phyloP scores from a whole-genome alignment of 2,113 vertebrate species.

The Vulpes lagopus region DNA sequence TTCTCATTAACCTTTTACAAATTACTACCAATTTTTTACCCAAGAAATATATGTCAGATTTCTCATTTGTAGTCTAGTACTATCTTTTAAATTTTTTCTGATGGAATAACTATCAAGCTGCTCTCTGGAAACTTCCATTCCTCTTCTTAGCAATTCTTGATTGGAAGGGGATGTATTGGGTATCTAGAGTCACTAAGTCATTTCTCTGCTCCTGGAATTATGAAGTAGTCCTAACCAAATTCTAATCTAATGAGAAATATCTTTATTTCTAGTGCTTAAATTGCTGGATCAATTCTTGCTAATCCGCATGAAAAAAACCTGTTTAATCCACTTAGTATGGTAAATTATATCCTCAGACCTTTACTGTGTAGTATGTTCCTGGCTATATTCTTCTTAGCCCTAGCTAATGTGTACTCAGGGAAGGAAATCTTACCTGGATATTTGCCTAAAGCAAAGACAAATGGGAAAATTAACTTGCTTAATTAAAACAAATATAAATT shows the following conservation, averaged over 20 bases:
- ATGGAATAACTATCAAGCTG: not conserved
- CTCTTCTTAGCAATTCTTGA: not conserved
- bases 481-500: slow-evolving; percentile 60
- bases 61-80: not conserved
- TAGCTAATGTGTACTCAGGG: not conserved
- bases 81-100: not conserved
- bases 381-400: not conserved
- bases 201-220: not conserved
- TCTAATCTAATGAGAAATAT: not conserved
- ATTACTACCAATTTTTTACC: not conserved
- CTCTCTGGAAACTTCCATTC: not conserved
- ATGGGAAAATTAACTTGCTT: slow-evolving; percentile 46
- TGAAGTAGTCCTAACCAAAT: not conserved
- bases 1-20: slow-evolving; percentile 72
- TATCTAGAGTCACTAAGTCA: not conserved
- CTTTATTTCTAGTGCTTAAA: not conserved
- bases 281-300: not conserved
- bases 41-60: not conserved
- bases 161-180: not conserved
- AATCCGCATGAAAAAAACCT: not conserved
- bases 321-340: not conserved
- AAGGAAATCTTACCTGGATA: slow-evolving; percentile 18
- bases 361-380: not conserved
- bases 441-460: slow-evolving; percentile 62
- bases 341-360: not conserved